Base-by-base conservation (phyloP, 2,797 vertebrate species). In the Erithacus rubecula region DNA sequence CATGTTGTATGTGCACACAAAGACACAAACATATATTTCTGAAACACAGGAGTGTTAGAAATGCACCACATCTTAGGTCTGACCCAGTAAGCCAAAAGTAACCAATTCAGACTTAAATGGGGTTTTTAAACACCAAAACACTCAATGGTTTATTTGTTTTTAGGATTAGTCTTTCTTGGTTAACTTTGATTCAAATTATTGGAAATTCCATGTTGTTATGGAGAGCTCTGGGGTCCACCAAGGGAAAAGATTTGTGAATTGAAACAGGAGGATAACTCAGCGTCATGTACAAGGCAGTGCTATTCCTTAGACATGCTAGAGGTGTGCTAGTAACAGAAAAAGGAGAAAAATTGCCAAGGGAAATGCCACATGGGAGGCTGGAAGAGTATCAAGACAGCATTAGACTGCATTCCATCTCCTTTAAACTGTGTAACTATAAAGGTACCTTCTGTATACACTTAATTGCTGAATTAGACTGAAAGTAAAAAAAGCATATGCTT, bases 121-220 rank as follows among this genome's bases (percentile, higher is more conserved):
- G 1, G 0, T 6, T 52, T 90, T 85, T 46, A 32, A 62, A 55
- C 5, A 72, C 0, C 9, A 65, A 19, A 12, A 43, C 0, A 2
- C 11, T 70, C 44, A 20, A 78, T 43, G 43, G 11, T 3, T 69
- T 76, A 17, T 46, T 36, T 64, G 20, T 5, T 74, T 70, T 63
- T 34, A 63, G 18, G 18, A 70, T 74, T 41, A 55, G 8, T 17
- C 9, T 78, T 83, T 52, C 37, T 68, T 68, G 32, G 29, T 4
- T 53, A 29, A 46, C 16, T 69, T 27, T 55, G 21, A 46, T 46
- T 55, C 10, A 30, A 72, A 20, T 51, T 44, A 21, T 6, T 56
- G 29, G 23, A 67, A 77, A 81, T 70, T 56, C 10, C 19, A 10
- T 47, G 32, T 26, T 1, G 4, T 29, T 63, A 26, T 10, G 32